A percentile compares a stretch with the other conserved stretches of the same genome.
These are phyloP conservation scores for Luffia ferchaultella DNA, from an alignment of 2,888 invertebrate genomes.

Conservation along the genomic window DNA sequence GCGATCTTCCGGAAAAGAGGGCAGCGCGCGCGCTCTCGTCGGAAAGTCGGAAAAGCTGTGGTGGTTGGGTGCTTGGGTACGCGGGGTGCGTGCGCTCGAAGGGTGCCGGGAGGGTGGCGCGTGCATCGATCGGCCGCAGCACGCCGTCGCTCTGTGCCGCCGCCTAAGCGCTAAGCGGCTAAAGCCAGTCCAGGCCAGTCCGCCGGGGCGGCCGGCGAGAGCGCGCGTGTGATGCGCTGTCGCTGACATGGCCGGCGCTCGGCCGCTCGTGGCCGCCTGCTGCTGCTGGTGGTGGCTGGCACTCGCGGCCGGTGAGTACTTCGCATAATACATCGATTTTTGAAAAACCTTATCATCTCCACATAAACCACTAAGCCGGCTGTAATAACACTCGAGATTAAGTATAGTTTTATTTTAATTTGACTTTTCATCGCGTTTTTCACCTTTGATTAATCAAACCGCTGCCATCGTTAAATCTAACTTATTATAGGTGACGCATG, in stretches of 20 bases:
- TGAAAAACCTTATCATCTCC: no score
- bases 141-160: conserved; percentile 22
- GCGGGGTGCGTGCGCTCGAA: conserved; percentile 44
- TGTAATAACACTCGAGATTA: no score
- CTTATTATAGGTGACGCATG: no score
- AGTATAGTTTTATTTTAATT: no score
- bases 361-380: no score
- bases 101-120: conserved; percentile 18
- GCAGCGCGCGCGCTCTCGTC: conserved; percentile 67
- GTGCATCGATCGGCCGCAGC: conserved; percentile 15
- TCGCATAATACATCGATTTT: conserved; percentile 5
- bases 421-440: neutral
- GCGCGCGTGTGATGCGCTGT: conserved; percentile 63
- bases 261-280: conserved; percentile 64
- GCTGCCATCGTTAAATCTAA: neutral
- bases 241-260: conserved; percentile 65
- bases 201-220: conserved; percentile 65
- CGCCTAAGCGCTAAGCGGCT: conserved; percentile 1
- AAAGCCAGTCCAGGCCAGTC: no score
- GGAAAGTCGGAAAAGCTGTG: conserved; percentile 58
- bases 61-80: conserved; percentile 29
- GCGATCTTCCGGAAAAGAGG: conserved; percentile 60
- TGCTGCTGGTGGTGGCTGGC: conserved; percentile 64
- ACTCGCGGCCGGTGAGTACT: conserved; percentile 61
- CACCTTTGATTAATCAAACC: neutral